Percentiles rank a stretch among this genome's conserved stretches.
Evolutionary conservation across 2,888 invertebrate genomes (phyloP).

Genomic region (Cinara cedri): DNA sequence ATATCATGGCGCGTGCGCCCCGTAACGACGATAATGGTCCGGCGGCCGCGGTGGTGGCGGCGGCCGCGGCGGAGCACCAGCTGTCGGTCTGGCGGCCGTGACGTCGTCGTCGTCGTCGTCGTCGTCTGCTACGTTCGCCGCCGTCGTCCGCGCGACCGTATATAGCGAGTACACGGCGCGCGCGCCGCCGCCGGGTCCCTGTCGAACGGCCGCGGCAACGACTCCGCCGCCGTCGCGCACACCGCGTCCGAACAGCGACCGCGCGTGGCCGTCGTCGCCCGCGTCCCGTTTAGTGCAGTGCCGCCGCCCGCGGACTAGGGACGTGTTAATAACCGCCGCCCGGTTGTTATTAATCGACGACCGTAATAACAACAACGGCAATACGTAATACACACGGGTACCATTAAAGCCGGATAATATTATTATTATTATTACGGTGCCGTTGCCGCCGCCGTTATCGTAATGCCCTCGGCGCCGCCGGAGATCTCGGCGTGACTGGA

Average conservation of each 20-base stretch:
- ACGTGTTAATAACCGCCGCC: neutral
- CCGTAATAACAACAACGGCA: too few species aligned
- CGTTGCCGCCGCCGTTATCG: neutral
- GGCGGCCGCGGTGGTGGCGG: neutral
- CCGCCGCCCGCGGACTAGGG: neutral
- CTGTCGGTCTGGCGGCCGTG: slow-evolving; percentile 44
- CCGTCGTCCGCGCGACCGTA: neutral
- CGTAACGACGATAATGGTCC: slow-evolving; percentile 32
- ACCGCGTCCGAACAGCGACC: slow-evolving; percentile 21
- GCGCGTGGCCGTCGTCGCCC: neutral
- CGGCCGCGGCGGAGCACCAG: slow-evolving; percentile 25
- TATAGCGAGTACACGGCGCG: neutral
- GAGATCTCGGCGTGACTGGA: neutral
- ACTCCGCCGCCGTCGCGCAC: neutral
- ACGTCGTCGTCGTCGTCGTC: slow-evolving; percentile 33
- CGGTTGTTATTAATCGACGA: neutral
- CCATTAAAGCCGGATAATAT: too few species aligned
- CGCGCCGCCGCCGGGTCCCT: neutral
- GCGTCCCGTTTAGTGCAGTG: too few species aligned
- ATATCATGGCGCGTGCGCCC: slow-evolving; percentile 54
- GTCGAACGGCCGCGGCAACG: slow-evolving; percentile 1
- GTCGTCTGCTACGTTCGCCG: neutral
- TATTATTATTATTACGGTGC: neutral
- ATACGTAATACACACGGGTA: too few species aligned
- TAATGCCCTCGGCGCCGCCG: slow-evolving; percentile 15